phyloP scores from a whole-genome alignment of 2,888 invertebrate species.

The Oligia fasciuncula region DNA sequence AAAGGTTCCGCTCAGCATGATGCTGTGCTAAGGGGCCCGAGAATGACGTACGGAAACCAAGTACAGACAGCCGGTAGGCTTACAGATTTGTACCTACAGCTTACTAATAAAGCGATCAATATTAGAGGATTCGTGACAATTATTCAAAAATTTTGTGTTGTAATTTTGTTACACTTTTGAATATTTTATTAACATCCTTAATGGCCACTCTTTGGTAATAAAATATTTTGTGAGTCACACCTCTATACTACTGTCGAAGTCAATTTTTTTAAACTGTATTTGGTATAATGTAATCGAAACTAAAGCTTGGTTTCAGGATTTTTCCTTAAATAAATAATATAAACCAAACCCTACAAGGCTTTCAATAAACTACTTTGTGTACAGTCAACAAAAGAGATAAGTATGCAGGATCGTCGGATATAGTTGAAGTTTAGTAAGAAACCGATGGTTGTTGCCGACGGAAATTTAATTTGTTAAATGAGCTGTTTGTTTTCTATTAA shows the following conservation, averaged over 20 bases:
- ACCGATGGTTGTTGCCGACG: no score
- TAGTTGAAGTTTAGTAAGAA: no score
- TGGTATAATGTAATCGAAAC: neutral
- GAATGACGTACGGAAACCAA: neutral
- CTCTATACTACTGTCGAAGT: neutral
- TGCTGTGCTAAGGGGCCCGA: neutral
- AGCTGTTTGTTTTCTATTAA: no score
- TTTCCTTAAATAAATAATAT: constrained; percentile 9
- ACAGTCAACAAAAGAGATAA: no score
- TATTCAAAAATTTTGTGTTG: neutral
- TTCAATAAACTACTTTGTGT: neutral
- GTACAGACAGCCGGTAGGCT: neutral
- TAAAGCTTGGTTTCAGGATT: neutral
- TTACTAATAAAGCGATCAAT: neutral
- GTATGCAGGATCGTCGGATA: no score
- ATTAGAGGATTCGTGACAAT: neutral
- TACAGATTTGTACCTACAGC: neutral
- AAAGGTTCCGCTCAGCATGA: neutral
- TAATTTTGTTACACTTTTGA: neutral
- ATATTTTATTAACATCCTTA: neutral
- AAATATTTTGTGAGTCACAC: neutral
- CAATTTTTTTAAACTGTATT: neutral
- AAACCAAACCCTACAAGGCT: neutral
- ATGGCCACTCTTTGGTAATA: neutral
- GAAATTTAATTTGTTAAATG: no score